phyloP scores from a whole-genome alignment of 2,113 vertebrate species.

The Argyrosomus japonicus region DNA sequence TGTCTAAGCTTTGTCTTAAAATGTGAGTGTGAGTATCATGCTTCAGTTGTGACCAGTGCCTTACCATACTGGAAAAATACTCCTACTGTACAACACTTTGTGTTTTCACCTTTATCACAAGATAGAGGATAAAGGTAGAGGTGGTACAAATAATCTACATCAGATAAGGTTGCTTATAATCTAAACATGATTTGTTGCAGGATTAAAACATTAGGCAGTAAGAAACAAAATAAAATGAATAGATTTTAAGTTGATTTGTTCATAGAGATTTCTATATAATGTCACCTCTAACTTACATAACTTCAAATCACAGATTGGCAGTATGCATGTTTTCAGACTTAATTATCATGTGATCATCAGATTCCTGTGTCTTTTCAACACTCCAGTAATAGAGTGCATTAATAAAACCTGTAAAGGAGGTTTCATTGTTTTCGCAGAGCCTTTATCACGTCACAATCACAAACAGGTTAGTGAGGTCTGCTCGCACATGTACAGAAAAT shows the following conservation, averaged over 20 bases:
- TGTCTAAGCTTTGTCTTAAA: background rate
- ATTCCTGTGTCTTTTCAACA: background rate
- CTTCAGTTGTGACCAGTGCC: background rate
- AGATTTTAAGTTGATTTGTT: background rate
- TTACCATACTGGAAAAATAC: conserved; percentile 4
- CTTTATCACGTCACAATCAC: conserved; percentile 10
- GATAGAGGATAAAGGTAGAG: background rate
- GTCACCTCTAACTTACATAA: background rate
- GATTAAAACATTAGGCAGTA: too few relatives aligned
- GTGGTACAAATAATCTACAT: background rate
- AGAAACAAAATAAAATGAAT: background rate
- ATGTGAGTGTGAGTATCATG: background rate
- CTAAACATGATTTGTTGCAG: background rate
- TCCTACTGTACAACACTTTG: background rate
- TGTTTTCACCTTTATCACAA: background rate
- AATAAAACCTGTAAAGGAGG: conserved; percentile 2
- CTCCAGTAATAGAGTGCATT: background rate
- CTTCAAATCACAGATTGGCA: background rate
- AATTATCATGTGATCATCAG: background rate
- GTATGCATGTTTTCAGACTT: background rate
- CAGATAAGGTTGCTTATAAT: background rate
- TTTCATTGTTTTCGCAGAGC: conserved; percentile 9
- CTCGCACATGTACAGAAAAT: conserved; percentile 14
- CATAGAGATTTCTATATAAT: background rate
- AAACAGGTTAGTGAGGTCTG: conserved; percentile 45